Conservation (phyloP, 2,113 vertebrate species). For the Phalacrocorax pelagicus region DNA sequence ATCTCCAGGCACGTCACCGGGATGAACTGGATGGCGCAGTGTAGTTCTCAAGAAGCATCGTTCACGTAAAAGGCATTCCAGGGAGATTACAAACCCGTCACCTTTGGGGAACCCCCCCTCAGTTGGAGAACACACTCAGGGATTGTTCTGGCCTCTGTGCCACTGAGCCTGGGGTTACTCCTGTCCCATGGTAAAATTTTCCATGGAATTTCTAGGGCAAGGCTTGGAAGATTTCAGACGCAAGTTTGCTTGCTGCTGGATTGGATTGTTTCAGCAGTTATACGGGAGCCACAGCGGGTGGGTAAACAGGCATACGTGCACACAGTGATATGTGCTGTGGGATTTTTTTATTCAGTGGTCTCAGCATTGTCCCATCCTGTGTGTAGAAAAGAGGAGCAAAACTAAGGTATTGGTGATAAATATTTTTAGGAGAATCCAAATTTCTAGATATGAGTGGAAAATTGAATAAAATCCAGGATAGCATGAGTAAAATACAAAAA, state of each 20-base stretch:
- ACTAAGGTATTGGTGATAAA: not conserved
- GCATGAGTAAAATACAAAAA: not conserved
- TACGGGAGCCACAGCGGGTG: rapidly evolving
- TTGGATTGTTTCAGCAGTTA: not conserved
- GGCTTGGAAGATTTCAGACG: not conserved
- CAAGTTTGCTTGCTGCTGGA: not conserved
- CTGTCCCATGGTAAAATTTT: not conserved
- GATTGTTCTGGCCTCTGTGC: slow-evolving; percentile 10
- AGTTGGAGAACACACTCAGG: not conserved
- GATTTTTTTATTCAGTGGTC: not conserved
- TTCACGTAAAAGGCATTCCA: slow-evolving; percentile 34
- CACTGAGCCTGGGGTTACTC: not conserved
- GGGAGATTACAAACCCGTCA: not conserved
- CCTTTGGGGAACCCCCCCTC: not conserved
- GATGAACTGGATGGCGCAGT: not conserved
- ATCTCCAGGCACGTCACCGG: not conserved
- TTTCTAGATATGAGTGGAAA: not conserved
- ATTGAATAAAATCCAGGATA: not conserved
- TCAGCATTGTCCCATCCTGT: not conserved
- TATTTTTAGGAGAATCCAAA: not conserved
- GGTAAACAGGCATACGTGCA: rapidly evolving
- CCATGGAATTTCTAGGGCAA: not conserved
- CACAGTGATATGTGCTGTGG: too few relatives aligned
- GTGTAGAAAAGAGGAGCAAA: not conserved
- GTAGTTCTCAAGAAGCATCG: not conserved